Evolutionary conservation across 2,797 vertebrate species (phyloP), one percentile per base, ranked within the genome.

Genomic region (Atherinosoma microstoma): DNA sequence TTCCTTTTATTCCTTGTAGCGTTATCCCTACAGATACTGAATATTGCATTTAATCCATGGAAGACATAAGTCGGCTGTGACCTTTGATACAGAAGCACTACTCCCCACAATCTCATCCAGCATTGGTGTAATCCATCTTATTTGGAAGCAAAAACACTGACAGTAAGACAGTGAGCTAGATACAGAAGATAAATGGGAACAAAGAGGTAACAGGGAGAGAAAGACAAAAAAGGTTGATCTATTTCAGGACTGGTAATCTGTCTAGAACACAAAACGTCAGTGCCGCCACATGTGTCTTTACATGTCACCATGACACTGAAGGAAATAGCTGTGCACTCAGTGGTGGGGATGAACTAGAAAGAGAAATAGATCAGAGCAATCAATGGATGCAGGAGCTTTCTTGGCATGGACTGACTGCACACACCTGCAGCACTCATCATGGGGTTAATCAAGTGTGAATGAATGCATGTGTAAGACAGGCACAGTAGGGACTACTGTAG

Each of bases 231-330:
- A 88, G 91, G 89, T 84, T 88, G 84, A 86, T 91, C 91, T 92
- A 92, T 93, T 93, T 91, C 78, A 67, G 84, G 91, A 73, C 75
- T 72, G 80, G 56, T 92, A 92, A 92, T 93, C 92, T 83, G 83
- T 88, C 87, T 77, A 82, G 76, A 87, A 87, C 84, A 80, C 85
- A 85, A 79, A 81, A 82, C 61, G 66, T 87, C 83, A 87, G 85
- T 66, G 38, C 70, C 87, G 13, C 92, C 84, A 82, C 91, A 84
- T 91, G 92, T 87, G 90, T 86, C 92, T 93, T 93, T 70, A 91
- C 91, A 93, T 92, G 92, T 92, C 91, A 81, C 89, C 79, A 82
- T 78, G 88, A 83, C 73, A 80, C 89, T 61, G 74, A 74, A 65
- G 81, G 81, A 84, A 83, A 86, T 80, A 87, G 87, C 77, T 27